Conservation (phyloP, 2,888 invertebrate genomes). For the Tortricodes alternella region DNA sequence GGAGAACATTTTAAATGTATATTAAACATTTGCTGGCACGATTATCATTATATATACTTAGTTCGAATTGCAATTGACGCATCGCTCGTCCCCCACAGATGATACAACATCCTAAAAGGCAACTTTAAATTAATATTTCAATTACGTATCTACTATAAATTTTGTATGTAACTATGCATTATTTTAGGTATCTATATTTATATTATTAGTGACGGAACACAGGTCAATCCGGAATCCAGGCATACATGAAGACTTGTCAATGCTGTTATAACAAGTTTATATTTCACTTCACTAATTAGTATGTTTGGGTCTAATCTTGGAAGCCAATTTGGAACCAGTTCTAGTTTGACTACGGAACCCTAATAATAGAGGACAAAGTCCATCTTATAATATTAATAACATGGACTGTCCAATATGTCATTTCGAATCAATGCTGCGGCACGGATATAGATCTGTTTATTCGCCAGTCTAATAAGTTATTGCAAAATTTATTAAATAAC, state of each 20-base stretch:
- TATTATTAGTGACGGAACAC: not conserved
- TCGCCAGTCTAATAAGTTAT: conserved; percentile 26
- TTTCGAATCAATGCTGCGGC: conserved; percentile 4
- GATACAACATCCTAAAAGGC: conserved; percentile 48
- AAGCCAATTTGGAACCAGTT: too few relatives aligned
- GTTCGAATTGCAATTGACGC: conserved; percentile 28
- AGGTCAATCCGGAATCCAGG: conserved; percentile 5
- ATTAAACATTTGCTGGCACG: conserved; percentile 3
- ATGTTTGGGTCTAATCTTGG: not conserved
- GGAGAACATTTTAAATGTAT: not conserved
- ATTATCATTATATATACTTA: conserved; percentile 1
- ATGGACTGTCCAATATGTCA: not conserved
- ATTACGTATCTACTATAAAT: conserved; percentile 33
- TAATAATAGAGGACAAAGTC: too few relatives aligned
- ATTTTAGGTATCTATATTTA: conserved; percentile 19
- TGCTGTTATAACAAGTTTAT: not conserved
- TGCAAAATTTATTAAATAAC: conserved; percentile 16
- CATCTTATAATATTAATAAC: not conserved
- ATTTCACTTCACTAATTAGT: not conserved
- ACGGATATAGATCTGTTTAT: conserved; percentile 25
- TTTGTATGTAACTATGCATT: conserved; percentile 26
- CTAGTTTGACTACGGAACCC: too few relatives aligned
- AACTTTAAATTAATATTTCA: conserved; percentile 44
- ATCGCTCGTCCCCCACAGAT: conserved; percentile 34
- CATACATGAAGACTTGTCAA: not conserved